These are phyloP conservation scores for Pelvicachromis taeniatus DNA, from an alignment of 2,113 vertebrate species.

Conservation along the genomic window DNA sequence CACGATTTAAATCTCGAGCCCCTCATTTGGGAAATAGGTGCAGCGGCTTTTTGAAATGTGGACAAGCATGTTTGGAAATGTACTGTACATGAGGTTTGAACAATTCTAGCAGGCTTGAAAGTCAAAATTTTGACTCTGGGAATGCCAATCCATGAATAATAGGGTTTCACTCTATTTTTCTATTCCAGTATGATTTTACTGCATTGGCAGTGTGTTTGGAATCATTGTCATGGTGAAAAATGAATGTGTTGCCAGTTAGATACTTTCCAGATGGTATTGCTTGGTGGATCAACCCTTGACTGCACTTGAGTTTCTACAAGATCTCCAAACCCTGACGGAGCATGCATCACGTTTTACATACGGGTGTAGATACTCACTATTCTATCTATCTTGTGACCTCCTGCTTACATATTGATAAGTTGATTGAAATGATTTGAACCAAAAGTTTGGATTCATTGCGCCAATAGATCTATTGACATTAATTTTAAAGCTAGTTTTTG, in stretches of 20 bases:
- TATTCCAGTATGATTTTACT: neutral
- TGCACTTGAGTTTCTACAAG: too few relatives aligned
- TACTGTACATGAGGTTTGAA: too few relatives aligned
- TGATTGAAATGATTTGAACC: neutral
- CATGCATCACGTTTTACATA: neutral
- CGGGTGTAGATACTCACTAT: neutral
- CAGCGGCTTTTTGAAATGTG: neutral
- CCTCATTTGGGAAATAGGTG: neutral
- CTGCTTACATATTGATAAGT: rapidly evolving
- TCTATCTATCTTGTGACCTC: neutral
- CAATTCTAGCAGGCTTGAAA: too few relatives aligned
- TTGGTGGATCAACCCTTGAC: too few relatives aligned
- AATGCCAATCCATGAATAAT: neutral
- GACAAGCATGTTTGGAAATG: neutral
- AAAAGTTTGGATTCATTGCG: neutral
- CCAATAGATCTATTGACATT: neutral
- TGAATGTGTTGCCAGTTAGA: too few relatives aligned
- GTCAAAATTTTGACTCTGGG: neutral
- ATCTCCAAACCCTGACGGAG: neutral
- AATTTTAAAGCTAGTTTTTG: neutral
- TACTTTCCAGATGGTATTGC: too few relatives aligned
- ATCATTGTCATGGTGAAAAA: too few relatives aligned
- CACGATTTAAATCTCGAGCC: neutral
- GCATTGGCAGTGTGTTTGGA: neutral
- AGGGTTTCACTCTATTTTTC: neutral